phyloP scores from a whole-genome alignment of 1,140 invertebrate genomes.

The Papilio polytes region DNA sequence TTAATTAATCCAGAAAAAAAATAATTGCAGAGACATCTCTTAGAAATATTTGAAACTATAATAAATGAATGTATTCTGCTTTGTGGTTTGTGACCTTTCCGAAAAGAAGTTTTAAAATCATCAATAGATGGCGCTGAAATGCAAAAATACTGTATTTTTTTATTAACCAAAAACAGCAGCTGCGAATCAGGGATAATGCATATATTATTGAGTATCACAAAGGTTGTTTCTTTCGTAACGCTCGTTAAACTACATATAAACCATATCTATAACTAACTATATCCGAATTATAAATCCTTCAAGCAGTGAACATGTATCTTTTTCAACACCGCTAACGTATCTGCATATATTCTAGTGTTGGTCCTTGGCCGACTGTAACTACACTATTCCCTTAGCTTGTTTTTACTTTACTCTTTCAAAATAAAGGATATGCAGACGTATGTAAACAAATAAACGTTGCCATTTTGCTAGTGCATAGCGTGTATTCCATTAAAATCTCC shows the following conservation, averaged over 20 bases:
- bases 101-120: neutral
- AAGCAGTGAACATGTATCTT: too few relatives aligned
- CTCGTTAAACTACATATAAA: neutral
- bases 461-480: constrained; percentile 22
- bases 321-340: too few relatives aligned
- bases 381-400: neutral
- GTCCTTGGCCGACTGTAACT: neutral
- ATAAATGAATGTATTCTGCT: neutral
- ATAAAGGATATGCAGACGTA: neutral
- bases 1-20: neutral
- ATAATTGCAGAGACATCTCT: neutral
- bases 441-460: constrained; percentile 11
- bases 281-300: neutral
- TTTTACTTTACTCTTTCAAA: neutral
- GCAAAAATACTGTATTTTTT: neutral
- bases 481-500: constrained; percentile 46
- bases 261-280: neutral
- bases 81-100: neutral
- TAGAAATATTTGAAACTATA: neutral
- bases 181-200: neutral
- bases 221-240: neutral
- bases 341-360: neutral
- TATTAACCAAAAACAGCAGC: too few relatives aligned
- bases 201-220: neutral
- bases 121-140: constrained; percentile 7